These are phyloP conservation scores for Ellobium chinense DNA, from an alignment of 2,888 invertebrate genomes.

Conservation along the genomic window DNA sequence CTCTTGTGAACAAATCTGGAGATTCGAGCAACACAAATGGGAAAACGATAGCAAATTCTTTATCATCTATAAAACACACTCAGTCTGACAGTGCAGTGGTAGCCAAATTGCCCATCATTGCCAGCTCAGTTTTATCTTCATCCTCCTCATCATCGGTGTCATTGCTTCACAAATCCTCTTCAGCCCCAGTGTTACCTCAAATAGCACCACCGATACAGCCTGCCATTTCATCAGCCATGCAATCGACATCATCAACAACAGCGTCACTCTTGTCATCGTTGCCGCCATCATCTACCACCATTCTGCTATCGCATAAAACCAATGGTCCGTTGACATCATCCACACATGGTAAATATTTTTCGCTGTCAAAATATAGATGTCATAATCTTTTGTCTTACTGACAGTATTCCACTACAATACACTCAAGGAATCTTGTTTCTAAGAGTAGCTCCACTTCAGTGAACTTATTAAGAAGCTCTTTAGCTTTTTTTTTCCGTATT, in stretches of 20 bases:
- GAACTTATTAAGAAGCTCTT: no score
- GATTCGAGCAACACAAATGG: slow-evolving; percentile 10
- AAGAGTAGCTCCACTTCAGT: no score
- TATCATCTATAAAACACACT: slow-evolving; percentile 9
- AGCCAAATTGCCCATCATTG: slow-evolving; percentile 34
- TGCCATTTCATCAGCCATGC: neutral
- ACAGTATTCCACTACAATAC: neutral
- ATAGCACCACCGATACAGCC: slow-evolving; percentile 14
- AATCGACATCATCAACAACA: neutral
- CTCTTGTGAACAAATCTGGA: slow-evolving; percentile 16
- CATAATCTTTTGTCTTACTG: neutral
- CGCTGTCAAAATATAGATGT: neutral
- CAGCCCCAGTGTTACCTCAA: slow-evolving; percentile 32
- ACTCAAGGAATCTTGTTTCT: neutral
- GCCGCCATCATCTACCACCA: slow-evolving; percentile 34
- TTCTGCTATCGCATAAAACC: slow-evolving; percentile 37
- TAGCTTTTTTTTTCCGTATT: no score
- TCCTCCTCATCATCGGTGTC: slow-evolving; percentile 55
- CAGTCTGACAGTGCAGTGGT: slow-evolving; percentile 5
- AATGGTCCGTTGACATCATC: slow-evolving; percentile 46
- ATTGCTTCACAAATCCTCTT: slow-evolving; percentile 48
- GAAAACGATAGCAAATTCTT: slow-evolving; percentile 18
- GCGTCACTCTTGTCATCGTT: slow-evolving; percentile 2
- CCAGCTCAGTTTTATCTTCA: slow-evolving; percentile 10
- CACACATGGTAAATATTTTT: slow-evolving; percentile 48